Percentiles rank a stretch among this genome's conserved stretches.
These are phyloP conservation scores for Stenoptilia bipunctidactyla DNA, from an alignment of 2,888 invertebrate genomes.

Conservation along the genomic window DNA sequence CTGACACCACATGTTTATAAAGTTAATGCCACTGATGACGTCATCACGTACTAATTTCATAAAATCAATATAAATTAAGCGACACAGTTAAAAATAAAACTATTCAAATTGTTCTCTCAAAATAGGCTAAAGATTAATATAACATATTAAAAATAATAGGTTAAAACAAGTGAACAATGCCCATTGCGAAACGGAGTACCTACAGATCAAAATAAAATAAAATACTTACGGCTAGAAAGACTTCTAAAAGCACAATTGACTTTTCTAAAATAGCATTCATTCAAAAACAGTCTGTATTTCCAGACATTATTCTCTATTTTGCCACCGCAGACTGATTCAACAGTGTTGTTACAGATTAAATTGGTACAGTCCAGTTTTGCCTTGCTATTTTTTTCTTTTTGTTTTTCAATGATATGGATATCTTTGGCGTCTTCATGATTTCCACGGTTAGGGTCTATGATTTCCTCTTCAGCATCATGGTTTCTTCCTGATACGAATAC, in stretches of 20 bases:
- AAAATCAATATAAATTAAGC: no score
- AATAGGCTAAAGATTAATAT: no score
- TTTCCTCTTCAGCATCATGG: constrained; percentile 19
- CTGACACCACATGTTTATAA: no score
- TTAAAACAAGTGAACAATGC: no score
- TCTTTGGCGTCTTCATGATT: background rate
- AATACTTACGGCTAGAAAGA: constrained; percentile 38
- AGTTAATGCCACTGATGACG: no score
- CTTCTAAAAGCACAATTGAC: constrained; percentile 48
- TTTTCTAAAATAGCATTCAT: constrained; percentile 48
- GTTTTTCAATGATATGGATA: background rate
- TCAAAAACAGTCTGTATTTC: constrained; percentile 40
- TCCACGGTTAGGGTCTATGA: background rate
- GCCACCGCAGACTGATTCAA: constrained; percentile 34
- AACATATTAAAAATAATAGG: no score
- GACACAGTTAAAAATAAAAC: no score
- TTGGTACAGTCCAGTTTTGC: constrained; percentile 27
- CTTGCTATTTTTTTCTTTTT: constrained; percentile 4
- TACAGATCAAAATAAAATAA: background rate
- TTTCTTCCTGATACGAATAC: constrained; percentile 41
- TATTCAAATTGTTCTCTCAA: no score
- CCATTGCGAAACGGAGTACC: background rate
- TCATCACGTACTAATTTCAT: no score
- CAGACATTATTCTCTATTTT: constrained; percentile 27
- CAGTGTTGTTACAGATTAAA: constrained; percentile 33